These are phyloP conservation scores for Eulacestoma nigropectus DNA, from an alignment of 2,113 vertebrate species.

Conservation along the genomic window DNA sequence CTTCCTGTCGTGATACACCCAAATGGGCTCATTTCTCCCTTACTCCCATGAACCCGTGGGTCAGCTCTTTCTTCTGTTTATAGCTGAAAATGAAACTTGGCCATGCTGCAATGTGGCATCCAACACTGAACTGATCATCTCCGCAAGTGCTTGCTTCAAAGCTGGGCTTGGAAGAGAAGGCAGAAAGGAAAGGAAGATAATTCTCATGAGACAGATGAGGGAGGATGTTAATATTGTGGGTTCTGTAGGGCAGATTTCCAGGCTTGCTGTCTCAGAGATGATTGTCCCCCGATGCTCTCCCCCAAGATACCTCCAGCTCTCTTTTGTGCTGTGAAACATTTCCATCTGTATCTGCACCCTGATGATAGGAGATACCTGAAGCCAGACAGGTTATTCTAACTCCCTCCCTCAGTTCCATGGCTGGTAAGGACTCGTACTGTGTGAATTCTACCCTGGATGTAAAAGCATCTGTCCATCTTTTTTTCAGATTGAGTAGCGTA, in stretches of 20 bases:
- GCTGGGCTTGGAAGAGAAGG: background rate
- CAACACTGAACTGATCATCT: background rate
- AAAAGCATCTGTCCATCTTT: background rate
- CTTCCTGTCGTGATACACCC: background rate
- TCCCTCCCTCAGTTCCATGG: background rate
- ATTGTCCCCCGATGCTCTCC: background rate
- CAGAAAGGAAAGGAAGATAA: background rate
- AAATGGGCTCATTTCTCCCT: background rate
- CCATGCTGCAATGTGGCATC: background rate
- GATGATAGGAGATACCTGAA: background rate
- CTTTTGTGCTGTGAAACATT: background rate
- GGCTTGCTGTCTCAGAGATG: background rate
- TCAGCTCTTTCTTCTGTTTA: background rate
- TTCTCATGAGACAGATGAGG: background rate
- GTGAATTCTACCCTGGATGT: background rate
- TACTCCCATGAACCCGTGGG: background rate
- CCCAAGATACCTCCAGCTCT: background rate
- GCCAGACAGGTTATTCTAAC: background rate
- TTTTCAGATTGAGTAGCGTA: background rate
- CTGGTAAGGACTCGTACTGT: background rate
- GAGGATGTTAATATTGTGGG: background rate
- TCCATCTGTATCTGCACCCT: background rate
- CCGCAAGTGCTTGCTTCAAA: background rate
- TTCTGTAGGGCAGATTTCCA: background rate
- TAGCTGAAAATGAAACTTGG: background rate